Conservation (phyloP, 2,797 vertebrate species). For the Diglossa cyanea region DNA sequence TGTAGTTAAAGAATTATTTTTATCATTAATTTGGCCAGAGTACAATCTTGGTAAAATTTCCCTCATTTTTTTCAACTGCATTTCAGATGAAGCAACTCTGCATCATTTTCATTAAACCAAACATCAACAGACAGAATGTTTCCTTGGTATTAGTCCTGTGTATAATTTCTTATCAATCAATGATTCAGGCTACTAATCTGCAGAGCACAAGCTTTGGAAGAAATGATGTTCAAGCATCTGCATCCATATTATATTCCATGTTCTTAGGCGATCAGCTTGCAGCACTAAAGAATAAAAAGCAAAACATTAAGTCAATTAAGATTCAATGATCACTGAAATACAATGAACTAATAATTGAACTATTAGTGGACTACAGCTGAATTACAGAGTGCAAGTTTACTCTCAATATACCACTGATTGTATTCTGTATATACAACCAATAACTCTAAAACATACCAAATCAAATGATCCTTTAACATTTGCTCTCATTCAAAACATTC, state of each 20-base stretch:
- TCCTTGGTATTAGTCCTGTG: neutral
- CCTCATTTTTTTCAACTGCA: conserved; percentile 78
- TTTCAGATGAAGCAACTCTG: conserved; percentile 21
- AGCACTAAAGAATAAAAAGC: conserved; percentile 46
- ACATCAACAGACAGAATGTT: neutral
- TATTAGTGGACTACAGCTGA: neutral
- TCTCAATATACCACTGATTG: neutral
- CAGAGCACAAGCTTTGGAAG: neutral
- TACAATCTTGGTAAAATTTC: conserved; percentile 69
- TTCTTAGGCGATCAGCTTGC: conserved; percentile 3
- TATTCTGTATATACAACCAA: neutral
- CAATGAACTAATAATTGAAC: neutral
- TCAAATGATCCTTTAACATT: neutral
- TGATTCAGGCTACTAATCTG: neutral
- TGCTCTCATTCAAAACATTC: neutral
- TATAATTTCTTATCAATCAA: neutral
- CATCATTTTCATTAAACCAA: neutral
- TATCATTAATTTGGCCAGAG: conserved; percentile 28
- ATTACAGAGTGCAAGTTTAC: neutral
- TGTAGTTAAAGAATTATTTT: conserved; percentile 61
- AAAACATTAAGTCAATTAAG: conserved; percentile 31
- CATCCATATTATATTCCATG: neutral
- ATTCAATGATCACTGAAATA: neutral
- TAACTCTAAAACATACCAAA: neutral
- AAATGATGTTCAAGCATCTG: neutral